Conservation (phyloP, 2,888 invertebrate genomes). For the Microplitis manilae region DNA sequence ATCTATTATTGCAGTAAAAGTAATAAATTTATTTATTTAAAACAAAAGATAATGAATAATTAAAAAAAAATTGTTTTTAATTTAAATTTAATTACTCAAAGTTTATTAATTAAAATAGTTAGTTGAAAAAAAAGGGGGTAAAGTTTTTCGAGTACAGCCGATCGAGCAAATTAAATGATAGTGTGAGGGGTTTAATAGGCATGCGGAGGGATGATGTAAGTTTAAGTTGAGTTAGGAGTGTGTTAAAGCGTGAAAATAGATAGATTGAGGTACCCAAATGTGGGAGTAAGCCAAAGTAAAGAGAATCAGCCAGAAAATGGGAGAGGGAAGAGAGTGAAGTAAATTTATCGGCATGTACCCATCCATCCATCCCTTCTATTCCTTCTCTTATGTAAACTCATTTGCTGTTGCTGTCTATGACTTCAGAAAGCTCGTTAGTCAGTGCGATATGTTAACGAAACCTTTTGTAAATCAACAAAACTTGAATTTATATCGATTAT, state of each 20-base stretch:
- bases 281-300: constrained; percentile 24
- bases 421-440: constrained; percentile 71
- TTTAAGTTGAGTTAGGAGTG: constrained; percentile 21
- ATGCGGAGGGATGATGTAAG: background rate
- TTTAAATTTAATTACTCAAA: background rate
- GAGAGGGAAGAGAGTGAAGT: constrained; percentile 30
- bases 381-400: constrained; percentile 60
- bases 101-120: constrained; percentile 1
- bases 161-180: constrained; percentile 1
- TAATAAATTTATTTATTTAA: background rate
- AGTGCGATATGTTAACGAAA: constrained; percentile 56
- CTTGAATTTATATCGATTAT: constrained; percentile 61
- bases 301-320: constrained; percentile 17
- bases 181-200: background rate
- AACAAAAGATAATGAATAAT: background rate
- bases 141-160: background rate
- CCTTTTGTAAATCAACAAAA: constrained; percentile 67
- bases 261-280: constrained; percentile 34
- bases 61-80: background rate
- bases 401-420: constrained; percentile 68
- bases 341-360: constrained; percentile 31
- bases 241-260: constrained; percentile 36
- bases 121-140: background rate
- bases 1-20: too few species aligned
- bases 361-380: background rate